Conservation (phyloP, 2,797 vertebrate species). For the Parambassis ranga region DNA sequence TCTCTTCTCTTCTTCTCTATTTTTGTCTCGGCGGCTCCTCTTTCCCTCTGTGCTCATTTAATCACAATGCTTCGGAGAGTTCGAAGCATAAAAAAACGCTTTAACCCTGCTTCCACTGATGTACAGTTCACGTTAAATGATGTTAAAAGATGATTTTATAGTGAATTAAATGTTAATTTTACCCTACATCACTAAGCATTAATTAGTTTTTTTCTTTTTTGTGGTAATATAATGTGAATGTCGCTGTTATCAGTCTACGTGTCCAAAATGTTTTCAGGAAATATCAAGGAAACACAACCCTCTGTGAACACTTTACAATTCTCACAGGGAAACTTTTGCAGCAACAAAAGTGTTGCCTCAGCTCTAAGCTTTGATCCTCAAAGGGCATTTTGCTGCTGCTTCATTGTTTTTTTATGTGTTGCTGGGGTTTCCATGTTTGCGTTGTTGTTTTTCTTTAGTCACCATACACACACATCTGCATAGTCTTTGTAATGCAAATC, state of each 20-base stretch:
- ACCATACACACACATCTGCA: not conserved
- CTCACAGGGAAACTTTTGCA: conserved; percentile 27
- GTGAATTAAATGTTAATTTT: conserved; percentile 65
- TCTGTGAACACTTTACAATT: not conserved
- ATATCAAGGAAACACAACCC: conserved; percentile 18
- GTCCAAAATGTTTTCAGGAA: too few species aligned
- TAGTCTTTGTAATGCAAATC: conserved; percentile 28
- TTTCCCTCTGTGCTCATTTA: conserved; percentile 47
- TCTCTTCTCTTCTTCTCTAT: conserved; percentile 50
- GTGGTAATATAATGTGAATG: conserved; percentile 4
- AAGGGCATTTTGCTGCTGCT: not conserved
- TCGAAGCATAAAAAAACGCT: conserved; percentile 52
- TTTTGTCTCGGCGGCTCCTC: conserved; percentile 48
- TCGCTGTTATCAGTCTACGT: too few species aligned
- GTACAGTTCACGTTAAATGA: conserved; percentile 40
- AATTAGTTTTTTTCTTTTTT: conserved; percentile 20
- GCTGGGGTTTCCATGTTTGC: conserved; percentile 11
- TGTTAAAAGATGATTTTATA: conserved; percentile 64
- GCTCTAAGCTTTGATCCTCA: conserved; percentile 32
- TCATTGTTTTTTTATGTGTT: not conserved
- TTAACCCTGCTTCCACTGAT: conserved; percentile 49
- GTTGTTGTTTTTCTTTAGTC: not conserved
- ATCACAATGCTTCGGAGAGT: conserved; percentile 40
- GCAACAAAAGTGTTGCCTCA: conserved; percentile 21
- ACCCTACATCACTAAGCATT: conserved; percentile 16